Evolutionary conservation across 2,113 vertebrate species (phyloP), one percentile per base, ranked within the genome.

Genomic region (Python bivittatus): DNA sequence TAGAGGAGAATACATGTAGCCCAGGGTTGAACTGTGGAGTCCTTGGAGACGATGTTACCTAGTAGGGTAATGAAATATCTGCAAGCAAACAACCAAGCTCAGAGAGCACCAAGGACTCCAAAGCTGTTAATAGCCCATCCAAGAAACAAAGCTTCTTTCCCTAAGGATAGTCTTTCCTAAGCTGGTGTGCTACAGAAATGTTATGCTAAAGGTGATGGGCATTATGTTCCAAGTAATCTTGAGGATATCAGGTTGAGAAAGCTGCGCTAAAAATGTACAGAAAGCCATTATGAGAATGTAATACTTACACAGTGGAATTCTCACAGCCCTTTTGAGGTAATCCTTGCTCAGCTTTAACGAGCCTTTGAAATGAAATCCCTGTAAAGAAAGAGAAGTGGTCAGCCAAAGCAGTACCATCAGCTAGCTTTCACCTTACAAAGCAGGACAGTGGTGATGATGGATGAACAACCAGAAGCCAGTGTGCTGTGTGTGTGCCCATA

Each of bases 301-400:
- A 52, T 87, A 98, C 99, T 98, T 97, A 99, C 99, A 99, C 96
- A 0, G 98, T 99, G 93, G 98, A 99, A 93, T 98, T 98, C 72
- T 96, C 96, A 38, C 96, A 95, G 89, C 94, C 97, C 91, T 97
- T 97, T 29, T 96, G 91, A 1, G 97, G 91, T 56, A 99, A 97
- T 15, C 98, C 98, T 94, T 99, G 99, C 94, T 99, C 99, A 0
- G 98, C 98, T 95, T 98, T 98, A 94, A 99, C 99, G 94, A 99
- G 96, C 89, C 99, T 97, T 96, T 99, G 99, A 97, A 98, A 99
- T 9, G 98, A 98, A 97, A 99, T 98, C 33, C 99, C 99, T 99
- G 95, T 0, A 11, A 84, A 33, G 91, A 79, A 68, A 64, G 56
- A 90, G 79, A 29, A 68, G 17, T 22, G 72, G 17, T 79, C 33